These are phyloP conservation scores for Nasonia vitripennis DNA, from an alignment of 1,140 invertebrate species.

Conservation along the genomic window DNA sequence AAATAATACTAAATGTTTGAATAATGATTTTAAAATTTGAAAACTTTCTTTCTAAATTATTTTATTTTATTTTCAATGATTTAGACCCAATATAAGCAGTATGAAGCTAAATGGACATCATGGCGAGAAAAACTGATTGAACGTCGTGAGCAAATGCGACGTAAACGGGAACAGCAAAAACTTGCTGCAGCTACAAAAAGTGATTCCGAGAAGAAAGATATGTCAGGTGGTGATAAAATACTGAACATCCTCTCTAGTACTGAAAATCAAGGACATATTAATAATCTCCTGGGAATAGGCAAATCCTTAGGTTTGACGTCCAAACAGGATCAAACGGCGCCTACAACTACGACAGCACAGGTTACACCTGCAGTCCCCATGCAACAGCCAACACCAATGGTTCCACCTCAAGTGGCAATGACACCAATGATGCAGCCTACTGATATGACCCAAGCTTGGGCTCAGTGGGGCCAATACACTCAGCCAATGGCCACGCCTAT, in stretches of 20 bases:
- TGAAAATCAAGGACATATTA: slow-evolving; percentile 72
- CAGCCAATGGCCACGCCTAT: slow-evolving; percentile 56
- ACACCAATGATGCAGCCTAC: slow-evolving; percentile 59
- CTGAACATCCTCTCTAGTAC: slow-evolving; percentile 71
- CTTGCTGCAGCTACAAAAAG: slow-evolving; percentile 62
- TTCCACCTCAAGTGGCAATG: slow-evolving; percentile 50
- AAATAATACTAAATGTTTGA: too few species aligned
- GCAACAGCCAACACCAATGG: slow-evolving; percentile 31
- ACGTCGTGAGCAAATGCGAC: slow-evolving; percentile 86
- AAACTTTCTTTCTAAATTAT: background rate
- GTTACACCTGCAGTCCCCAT: slow-evolving; percentile 41
- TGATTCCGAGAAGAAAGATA: slow-evolving; percentile 64
- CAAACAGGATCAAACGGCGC: slow-evolving; percentile 61
- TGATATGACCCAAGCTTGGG: slow-evolving; percentile 62
- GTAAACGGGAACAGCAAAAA: slow-evolving; percentile 77
- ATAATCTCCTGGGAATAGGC: slow-evolving; percentile 72
- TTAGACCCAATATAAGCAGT: slow-evolving; percentile 83
- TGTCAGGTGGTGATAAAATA: slow-evolving; percentile 72
- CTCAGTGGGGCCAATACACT: slow-evolving; percentile 70
- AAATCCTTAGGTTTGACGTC: slow-evolving; percentile 71
- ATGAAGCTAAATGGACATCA: slow-evolving; percentile 88
- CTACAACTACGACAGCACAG: slow-evolving; percentile 3
- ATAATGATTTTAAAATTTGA: background rate
- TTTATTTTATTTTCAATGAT: slow-evolving; percentile 54
- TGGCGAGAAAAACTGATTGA: slow-evolving; percentile 86